Conservation (phyloP, 1,140 invertebrate species). For the Pogonognathellus flavescens region DNA sequence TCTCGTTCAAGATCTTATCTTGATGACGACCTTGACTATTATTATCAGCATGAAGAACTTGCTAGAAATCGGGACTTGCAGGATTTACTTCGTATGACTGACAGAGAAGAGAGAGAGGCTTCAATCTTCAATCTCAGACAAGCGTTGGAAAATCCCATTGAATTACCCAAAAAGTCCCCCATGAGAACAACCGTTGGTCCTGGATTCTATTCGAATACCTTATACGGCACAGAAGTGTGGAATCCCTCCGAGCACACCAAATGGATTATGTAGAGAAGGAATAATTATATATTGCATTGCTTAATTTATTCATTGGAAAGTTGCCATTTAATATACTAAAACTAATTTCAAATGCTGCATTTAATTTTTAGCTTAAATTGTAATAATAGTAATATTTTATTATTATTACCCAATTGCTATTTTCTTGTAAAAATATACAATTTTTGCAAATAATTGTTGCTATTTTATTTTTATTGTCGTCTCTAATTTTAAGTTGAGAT, state of each 20-base stretch:
- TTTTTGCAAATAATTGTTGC: too few species aligned
- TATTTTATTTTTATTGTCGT: too few species aligned
- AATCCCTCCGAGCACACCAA: not conserved
- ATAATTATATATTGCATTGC: not conserved
- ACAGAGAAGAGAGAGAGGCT: not conserved
- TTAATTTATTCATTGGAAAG: too few species aligned
- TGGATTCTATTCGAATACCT: not conserved
- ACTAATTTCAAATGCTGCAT: too few species aligned
- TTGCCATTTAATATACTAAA: too few species aligned
- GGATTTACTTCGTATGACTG: not conserved
- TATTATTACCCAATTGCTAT: too few species aligned
- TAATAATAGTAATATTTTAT: too few species aligned
- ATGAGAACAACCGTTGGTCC: not conserved
- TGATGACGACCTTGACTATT: not conserved
- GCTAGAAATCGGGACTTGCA: not conserved
- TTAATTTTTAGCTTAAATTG: too few species aligned
- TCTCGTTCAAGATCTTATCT: not conserved
- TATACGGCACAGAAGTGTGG: not conserved
- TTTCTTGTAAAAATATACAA: too few species aligned
- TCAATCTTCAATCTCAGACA: not conserved
- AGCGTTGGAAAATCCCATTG: not conserved
- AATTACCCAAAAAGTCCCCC: not conserved
- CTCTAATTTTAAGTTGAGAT: too few species aligned
- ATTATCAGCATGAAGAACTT: not conserved
- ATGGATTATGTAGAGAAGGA: not conserved